Evolutionary conservation across 1,140 invertebrate genomes (phyloP).

Genomic region (Neuroterus valhalla): DNA sequence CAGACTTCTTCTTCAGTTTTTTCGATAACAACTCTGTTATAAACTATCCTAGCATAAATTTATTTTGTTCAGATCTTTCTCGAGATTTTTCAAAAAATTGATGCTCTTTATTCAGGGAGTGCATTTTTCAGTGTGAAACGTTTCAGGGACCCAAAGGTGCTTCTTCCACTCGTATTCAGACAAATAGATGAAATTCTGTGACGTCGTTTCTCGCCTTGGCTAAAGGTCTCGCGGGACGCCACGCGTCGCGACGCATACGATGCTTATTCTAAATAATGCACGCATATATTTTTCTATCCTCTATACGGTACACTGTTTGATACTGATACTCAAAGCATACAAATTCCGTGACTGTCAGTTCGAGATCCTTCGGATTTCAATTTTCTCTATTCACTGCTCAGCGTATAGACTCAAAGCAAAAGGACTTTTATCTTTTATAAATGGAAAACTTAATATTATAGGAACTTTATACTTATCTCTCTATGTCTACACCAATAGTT

Average conservation of each 20-base stretch:
- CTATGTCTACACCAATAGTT: too few relatives aligned
- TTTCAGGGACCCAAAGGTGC: too few relatives aligned
- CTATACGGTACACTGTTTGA: too few relatives aligned
- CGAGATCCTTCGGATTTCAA: too few relatives aligned
- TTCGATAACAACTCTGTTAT: not conserved
- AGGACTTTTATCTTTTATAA: too few relatives aligned
- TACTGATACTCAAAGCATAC: too few relatives aligned
- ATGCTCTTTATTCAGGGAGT: not conserved
- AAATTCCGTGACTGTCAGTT: too few relatives aligned
- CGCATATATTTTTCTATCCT: conserved; percentile 67
- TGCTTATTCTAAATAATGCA: conserved; percentile 63
- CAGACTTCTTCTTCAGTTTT: conserved; percentile 7
- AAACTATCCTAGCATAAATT: not conserved
- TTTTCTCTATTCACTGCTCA: too few relatives aligned
- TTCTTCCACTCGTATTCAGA: not conserved
- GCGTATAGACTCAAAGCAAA: too few relatives aligned
- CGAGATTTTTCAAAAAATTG: conserved; percentile 17
- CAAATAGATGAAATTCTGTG: conserved; percentile 65
- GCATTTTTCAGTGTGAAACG: too few relatives aligned
- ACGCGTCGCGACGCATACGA: conserved; percentile 53
- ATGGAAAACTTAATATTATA: too few relatives aligned
- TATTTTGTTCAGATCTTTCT: not conserved
- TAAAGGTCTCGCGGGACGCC: conserved; percentile 61
- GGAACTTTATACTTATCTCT: too few relatives aligned
- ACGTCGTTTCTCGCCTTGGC: conserved; percentile 59